Conservation (phyloP, 2,113 vertebrate species). For the Dipodomys spectabilis region DNA sequence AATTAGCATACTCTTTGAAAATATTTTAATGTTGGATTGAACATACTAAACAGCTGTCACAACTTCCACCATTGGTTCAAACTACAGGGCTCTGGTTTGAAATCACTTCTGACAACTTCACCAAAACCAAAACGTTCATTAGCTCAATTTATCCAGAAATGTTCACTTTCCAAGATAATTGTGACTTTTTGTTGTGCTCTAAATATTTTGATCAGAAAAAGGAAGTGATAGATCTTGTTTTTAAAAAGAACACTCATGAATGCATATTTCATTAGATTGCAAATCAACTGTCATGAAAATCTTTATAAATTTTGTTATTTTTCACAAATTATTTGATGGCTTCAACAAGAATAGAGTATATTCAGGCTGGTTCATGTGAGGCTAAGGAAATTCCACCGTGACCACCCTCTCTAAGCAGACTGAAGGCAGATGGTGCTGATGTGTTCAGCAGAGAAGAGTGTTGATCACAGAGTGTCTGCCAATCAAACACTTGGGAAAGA, state of each 20-base stretch:
- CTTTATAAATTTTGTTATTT: conserved; percentile 45
- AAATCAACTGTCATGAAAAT: conserved; percentile 22
- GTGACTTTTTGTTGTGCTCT: conserved; percentile 31
- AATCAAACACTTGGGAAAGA: conserved; percentile 80
- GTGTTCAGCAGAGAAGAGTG: conserved; percentile 70
- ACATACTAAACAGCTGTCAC: background rate
- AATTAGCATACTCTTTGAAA: background rate
- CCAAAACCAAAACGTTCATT: conserved; percentile 37
- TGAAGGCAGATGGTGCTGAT: conserved; percentile 79
- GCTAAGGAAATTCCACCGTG: conserved; percentile 61
- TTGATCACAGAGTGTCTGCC: conserved; percentile 79
- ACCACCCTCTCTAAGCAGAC: conserved; percentile 50
- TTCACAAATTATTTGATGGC: conserved; percentile 22
- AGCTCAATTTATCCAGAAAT: conserved; percentile 55
- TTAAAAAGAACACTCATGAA: conserved; percentile 2
- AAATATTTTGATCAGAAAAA: conserved; percentile 57
- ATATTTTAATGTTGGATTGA: background rate
- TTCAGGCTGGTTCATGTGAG: conserved; percentile 58
- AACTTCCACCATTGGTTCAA: background rate
- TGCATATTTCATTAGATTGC: conserved; percentile 56
- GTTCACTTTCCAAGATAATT: conserved; percentile 40
- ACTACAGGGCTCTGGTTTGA: conserved; percentile 2
- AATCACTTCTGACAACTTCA: background rate
- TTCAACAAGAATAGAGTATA: background rate
- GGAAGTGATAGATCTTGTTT: background rate